Conservation (phyloP, 2,797 vertebrate species). For the Microctenopoma lineatum region DNA sequence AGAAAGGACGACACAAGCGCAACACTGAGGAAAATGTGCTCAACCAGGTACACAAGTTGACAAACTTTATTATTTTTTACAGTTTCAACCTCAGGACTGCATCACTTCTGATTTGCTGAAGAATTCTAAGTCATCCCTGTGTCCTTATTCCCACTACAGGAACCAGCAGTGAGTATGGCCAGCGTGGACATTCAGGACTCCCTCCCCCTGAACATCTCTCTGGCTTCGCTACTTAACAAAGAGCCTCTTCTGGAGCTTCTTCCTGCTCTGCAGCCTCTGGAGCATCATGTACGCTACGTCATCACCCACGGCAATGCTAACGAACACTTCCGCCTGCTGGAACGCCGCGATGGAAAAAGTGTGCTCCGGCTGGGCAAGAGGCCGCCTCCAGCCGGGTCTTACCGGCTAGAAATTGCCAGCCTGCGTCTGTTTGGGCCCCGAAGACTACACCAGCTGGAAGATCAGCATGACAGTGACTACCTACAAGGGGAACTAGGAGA, state of each 20-base stretch:
- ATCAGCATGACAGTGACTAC: constrained; percentile 89
- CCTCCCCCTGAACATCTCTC: constrained; percentile 87
- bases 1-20: constrained; percentile 85
- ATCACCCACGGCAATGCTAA: constrained; percentile 87
- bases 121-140: background rate
- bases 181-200: constrained; percentile 88
- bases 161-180: constrained; percentile 85
- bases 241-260: constrained; percentile 91
- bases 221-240: constrained; percentile 83
- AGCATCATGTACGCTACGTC: constrained; percentile 87
- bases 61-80: background rate
- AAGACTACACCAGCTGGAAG: constrained; percentile 85
- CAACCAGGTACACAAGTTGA: constrained; percentile 67
- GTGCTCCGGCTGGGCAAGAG: constrained; percentile 86
- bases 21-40: constrained; percentile 78
- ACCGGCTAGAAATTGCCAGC: constrained; percentile 90
- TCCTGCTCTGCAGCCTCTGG: constrained; percentile 88
- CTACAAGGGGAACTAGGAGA: constrained; percentile 87
- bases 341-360: constrained; percentile 87
- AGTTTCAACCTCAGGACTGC: background rate
- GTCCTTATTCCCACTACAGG: constrained; percentile 49
- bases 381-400: constrained; percentile 83
- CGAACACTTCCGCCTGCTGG: constrained; percentile 89
- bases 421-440: constrained; percentile 84
- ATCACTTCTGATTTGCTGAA: background rate